phyloP scores from a whole-genome alignment of 2,797 vertebrate species.

The Chanos chanos region DNA sequence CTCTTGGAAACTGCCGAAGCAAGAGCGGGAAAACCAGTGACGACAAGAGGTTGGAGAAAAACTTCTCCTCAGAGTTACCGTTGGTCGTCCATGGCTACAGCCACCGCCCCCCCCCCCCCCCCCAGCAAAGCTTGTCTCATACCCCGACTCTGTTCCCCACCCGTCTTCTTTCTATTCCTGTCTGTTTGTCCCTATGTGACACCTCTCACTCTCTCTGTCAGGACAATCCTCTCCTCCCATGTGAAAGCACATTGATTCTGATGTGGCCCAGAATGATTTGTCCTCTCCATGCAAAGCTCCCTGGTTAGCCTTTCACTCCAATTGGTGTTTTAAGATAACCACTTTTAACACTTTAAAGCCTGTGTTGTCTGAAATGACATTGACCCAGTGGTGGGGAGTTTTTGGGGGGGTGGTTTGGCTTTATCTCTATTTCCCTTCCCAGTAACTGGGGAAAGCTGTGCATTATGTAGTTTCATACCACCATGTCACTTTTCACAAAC shows the following conservation, averaged over 20 bases:
- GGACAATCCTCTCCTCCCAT: conserved; percentile 32
- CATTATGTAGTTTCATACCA: no score
- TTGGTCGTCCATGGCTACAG: neutral
- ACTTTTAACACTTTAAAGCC: no score
- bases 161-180: conserved; percentile 5
- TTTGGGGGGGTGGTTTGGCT: no score
- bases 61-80: neutral
- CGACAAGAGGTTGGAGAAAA: conserved; percentile 9
- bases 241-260: conserved; percentile 37
- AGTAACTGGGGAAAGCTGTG: no score
- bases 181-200: conserved; percentile 28
- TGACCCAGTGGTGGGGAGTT: no score
- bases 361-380: no score
- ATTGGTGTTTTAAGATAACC: no score
- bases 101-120: neutral
- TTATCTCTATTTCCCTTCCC: no score
- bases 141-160: conserved; percentile 1
- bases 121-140: neutral
- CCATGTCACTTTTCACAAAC: no score
- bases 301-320: no score
- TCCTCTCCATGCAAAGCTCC: conserved; percentile 13
- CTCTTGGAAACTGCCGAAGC: conserved; percentile 26
- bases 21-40: no score
- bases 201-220: conserved; percentile 31
- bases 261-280: conserved; percentile 30